phyloP scores from a whole-genome alignment of 2,113 vertebrate genomes.

The Podarcis cretensis region DNA sequence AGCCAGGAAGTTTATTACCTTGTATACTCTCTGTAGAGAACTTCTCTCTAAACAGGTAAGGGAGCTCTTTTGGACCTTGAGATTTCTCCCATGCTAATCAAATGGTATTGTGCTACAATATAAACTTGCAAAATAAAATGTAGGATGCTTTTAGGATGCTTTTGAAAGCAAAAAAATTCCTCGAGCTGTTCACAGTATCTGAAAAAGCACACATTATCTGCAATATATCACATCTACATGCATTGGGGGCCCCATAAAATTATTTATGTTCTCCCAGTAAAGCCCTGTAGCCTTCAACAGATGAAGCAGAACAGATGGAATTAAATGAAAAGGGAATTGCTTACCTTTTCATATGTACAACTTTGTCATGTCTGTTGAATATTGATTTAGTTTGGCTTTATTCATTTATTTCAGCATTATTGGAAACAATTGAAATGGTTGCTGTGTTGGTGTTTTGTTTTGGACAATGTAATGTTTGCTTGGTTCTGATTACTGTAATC shows the following conservation, averaged over 20 bases:
- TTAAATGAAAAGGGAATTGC: not conserved
- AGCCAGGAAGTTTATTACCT: slow-evolving; percentile 82
- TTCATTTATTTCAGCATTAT: not conserved
- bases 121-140: not conserved
- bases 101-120: not conserved
- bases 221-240: not conserved
- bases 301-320: not conserved
- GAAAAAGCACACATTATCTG: not conserved
- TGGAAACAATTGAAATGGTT: not conserved
- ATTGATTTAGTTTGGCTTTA: not conserved
- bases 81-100: not conserved
- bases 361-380: not conserved
- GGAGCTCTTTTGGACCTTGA: not conserved
- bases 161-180: slow-evolving; percentile 21
- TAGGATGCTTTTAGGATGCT: not conserved
- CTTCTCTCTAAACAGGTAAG: slow-evolving; percentile 88
- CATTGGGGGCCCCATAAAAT: not conserved
- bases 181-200: not conserved
- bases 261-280: not conserved
- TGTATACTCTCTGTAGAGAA: slow-evolving; percentile 81
- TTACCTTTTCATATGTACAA: not conserved
- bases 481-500: not conserved
- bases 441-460: not conserved
- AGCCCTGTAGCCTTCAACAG: not conserved
- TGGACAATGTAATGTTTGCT: not conserved